A percentile compares a stretch with the other conserved stretches of the same genome.
Evolutionary conservation across 2,888 invertebrate genomes (phyloP).

Genomic region (Callinectes sapidus): DNA sequence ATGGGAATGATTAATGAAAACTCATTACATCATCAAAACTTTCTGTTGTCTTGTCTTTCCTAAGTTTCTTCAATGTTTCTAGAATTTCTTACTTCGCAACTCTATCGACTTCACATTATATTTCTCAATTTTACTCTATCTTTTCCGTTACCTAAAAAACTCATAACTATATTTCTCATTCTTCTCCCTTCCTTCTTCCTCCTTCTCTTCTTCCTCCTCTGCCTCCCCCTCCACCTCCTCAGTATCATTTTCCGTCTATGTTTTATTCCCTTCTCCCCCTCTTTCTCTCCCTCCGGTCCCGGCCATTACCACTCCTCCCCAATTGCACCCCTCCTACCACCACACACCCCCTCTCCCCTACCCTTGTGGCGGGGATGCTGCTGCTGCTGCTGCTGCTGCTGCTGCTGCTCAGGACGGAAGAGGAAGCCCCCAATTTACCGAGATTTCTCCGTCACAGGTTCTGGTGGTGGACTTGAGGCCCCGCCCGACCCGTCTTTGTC

Average conservation of each 20-base stretch:
- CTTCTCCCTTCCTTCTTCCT: not conserved
- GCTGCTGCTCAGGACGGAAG: conserved; percentile 45
- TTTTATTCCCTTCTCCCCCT: not conserved
- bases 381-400: not conserved
- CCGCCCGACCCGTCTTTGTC: conserved; percentile 58
- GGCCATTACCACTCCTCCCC: conserved; percentile 22
- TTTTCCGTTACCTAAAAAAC: not conserved
- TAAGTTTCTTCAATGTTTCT: not conserved
- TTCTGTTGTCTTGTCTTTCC: not conserved
- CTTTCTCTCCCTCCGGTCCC: conserved; percentile 12
- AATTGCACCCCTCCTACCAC: not conserved
- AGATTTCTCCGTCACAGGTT: conserved; percentile 64
- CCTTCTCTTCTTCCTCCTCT: not conserved
- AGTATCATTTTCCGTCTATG: not conserved
- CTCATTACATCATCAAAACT: not conserved
- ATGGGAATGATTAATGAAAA: not conserved
- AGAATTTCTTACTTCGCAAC: not conserved
- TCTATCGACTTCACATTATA: not conserved
- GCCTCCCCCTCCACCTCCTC: not conserved
- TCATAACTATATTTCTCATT: not conserved
- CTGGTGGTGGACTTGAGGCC: conserved; percentile 54
- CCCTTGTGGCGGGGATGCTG: conserved; percentile 51
- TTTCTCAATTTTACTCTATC: not conserved
- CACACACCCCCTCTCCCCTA: conserved; percentile 1
- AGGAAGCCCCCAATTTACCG: conserved; percentile 63